Evolutionary conservation across 2,888 invertebrate genomes (phyloP), one percentile per base, ranked within the genome.

Genomic region (Machimus rusticus): DNA sequence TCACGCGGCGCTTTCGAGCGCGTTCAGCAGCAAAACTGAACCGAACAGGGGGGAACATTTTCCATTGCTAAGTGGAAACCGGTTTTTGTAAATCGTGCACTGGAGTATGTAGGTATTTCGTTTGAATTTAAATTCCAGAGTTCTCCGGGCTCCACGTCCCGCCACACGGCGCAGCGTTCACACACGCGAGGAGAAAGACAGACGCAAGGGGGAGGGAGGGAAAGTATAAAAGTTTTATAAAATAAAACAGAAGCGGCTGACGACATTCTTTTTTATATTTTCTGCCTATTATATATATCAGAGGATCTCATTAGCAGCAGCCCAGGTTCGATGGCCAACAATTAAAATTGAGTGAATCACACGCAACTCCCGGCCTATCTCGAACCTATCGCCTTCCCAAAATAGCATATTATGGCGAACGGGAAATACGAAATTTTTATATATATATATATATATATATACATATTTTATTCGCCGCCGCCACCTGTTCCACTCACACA

Each of bases 241-340:
- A 79, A 39, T 39, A 79, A 79, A 79, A 79, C 79, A 51, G 66
- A 79, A 79, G n/a, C 12, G 57, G 23, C 66, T 66, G 66, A 79
- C 51, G 55, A 79, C 46, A 46, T 78, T 78, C 78, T 78, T 76
- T 76, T 34, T 37, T 12, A 16, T 12, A 0, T 55, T 79, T 79
- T 66, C 66, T 79, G 14, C 79, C 66, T 66, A 4, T 46, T 46
- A 46, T 46, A 46, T 46, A 46, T 46, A 79, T 79, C 79, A 31
- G 28, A 79, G 14, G 51, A 79, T 66, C 66, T 66, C 23, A 39
- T 85, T 28, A 46, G 43, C 16, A 46, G 39, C 4, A 39, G 43
- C 14, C 19, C 39, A 86, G 23, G 86, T 86, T 86, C 86, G 86
- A 86, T 57, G 86, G 86, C 86, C 86, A 86, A 86, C 51, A 86